Conservation (phyloP, 2,797 vertebrate species). For the Danio kyathit region DNA sequence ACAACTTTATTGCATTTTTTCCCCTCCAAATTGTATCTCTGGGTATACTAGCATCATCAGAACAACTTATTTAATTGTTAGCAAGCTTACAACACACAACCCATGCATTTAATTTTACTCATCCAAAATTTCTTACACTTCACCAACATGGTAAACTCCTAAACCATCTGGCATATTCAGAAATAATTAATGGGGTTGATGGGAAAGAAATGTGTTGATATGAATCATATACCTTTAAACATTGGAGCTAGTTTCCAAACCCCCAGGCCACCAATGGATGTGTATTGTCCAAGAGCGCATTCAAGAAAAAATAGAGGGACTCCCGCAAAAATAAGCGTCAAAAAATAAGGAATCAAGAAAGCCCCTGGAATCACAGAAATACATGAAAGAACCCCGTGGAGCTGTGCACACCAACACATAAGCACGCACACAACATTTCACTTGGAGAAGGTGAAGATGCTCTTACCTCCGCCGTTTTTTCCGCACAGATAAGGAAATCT, state of each 20-base stretch:
- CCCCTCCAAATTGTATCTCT: not conserved
- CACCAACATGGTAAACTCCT: not conserved
- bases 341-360: constrained; percentile 98
- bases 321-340: constrained; percentile 98
- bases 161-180: not conserved
- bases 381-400: constrained; percentile 15
- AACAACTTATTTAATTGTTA: not conserved
- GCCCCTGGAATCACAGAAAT: constrained; percentile 81
- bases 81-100: not conserved
- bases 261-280: constrained; percentile 95
- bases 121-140: not conserved
- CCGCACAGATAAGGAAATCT: constrained; percentile 98
- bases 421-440: constrained; percentile 17
- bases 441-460: constrained; percentile 46
- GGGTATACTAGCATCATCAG: not conserved
- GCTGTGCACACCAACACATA: constrained; percentile 11
- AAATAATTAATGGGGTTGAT: not conserved
- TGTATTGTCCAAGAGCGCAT: constrained; percentile 93
- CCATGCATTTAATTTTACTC: not conserved
- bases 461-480: constrained; percentile 96
- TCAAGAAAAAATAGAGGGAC: constrained; percentile 97
- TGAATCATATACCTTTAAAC: constrained; percentile 91
- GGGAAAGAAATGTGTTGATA: not conserved
- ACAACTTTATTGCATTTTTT: not conserved
- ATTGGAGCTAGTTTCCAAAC: constrained; percentile 98